phyloP scores from a whole-genome alignment of 2,888 invertebrate genomes.

The Dryocosmus kuriphilus region DNA sequence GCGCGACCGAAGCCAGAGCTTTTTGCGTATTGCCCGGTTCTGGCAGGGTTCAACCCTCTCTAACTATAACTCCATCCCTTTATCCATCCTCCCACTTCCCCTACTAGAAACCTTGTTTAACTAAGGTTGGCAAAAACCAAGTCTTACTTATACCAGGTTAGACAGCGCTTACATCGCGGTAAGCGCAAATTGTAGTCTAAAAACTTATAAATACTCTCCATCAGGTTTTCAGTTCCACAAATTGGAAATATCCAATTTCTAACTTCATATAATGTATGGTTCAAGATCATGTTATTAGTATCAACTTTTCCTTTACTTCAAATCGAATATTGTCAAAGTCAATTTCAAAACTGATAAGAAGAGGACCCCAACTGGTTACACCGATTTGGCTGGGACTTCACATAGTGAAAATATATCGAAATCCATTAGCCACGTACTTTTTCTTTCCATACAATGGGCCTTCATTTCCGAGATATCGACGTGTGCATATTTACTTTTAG shows the following conservation, averaged over 20 bases:
- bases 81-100: slow-evolving; percentile 51
- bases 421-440: too few relatives aligned
- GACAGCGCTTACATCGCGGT: slow-evolving; percentile 52
- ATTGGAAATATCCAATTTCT: neutral
- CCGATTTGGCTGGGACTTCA: too few relatives aligned
- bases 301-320: neutral
- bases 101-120: slow-evolving; percentile 75
- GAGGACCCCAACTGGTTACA: too few relatives aligned
- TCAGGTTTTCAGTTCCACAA: neutral
- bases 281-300: neutral
- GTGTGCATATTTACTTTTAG: too few relatives aligned
- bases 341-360: too few relatives aligned
- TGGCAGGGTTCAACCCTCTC: slow-evolving; percentile 65
- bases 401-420: too few relatives aligned
- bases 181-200: slow-evolving; percentile 7
- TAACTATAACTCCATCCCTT: slow-evolving; percentile 52
- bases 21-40: slow-evolving; percentile 73
- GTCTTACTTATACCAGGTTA: slow-evolving; percentile 75
- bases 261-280: neutral
- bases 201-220: neutral
- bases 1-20: slow-evolving; percentile 71
- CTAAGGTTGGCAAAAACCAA: slow-evolving; percentile 75
- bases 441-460: too few relatives aligned
- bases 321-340: neutral
- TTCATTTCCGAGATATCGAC: too few relatives aligned